These are phyloP conservation scores for Gryllus bimaculatus DNA, from an alignment of 1,140 invertebrate species.

Conservation along the genomic window DNA sequence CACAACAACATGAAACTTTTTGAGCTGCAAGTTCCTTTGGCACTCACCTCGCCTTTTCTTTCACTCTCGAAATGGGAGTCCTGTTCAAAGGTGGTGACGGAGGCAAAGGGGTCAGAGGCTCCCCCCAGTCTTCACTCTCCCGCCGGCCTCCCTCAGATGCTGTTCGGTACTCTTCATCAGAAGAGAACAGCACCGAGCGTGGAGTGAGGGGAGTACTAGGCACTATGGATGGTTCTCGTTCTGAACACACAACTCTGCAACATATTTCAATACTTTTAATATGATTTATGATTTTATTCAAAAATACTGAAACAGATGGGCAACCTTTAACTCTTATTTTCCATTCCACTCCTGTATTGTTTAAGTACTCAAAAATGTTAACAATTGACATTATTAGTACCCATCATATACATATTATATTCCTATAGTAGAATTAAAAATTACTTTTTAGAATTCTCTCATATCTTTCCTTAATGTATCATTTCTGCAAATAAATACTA, in stretches of 20 bases:
- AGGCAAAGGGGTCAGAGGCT: slow-evolving; percentile 42
- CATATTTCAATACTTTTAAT: not conserved
- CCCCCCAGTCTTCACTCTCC: slow-evolving; percentile 40
- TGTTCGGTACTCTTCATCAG: slow-evolving; percentile 74
- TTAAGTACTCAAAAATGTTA: too few species aligned
- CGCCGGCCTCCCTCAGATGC: slow-evolving; percentile 58
- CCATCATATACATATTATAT: too few species aligned
- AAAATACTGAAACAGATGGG: too few species aligned
- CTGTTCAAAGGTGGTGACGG: slow-evolving; percentile 63
- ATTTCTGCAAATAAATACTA: too few species aligned
- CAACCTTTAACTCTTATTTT: too few species aligned
- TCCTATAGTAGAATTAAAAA: too few species aligned
- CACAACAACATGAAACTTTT: not conserved
- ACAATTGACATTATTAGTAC: too few species aligned
- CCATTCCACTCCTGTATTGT: too few species aligned
- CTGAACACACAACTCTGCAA: slow-evolving; percentile 12
- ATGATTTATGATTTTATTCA: not conserved
- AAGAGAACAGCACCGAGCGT: slow-evolving; percentile 61
- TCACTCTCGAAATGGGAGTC: slow-evolving; percentile 63
- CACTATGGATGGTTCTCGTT: slow-evolving; percentile 19
- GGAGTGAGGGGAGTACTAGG: slow-evolving; percentile 27
- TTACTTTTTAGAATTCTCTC: too few species aligned
- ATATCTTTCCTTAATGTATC: too few species aligned
- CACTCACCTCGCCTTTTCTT: slow-evolving; percentile 53
- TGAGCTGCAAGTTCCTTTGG: not conserved